These are phyloP conservation scores for Ophraella communa DNA, from an alignment of 2,888 invertebrate genomes.

Conservation along the genomic window DNA sequence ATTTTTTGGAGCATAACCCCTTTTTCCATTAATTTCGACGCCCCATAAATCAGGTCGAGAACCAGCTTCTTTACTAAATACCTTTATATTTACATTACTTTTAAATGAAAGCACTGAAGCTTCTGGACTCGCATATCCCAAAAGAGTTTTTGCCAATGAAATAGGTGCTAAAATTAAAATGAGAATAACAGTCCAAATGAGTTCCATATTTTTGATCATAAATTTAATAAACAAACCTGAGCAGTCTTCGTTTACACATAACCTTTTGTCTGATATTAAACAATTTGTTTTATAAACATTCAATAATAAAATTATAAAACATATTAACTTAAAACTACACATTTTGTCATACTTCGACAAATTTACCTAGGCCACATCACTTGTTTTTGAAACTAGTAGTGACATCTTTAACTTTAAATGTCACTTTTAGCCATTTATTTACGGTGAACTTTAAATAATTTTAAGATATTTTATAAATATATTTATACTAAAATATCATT, in stretches of 20 bases:
- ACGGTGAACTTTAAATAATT: neutral
- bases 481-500: too few relatives aligned
- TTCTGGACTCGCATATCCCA: conserved; percentile 65
- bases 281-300: conserved; percentile 50
- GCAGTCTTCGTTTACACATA: conserved; percentile 75
- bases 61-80: conserved; percentile 77
- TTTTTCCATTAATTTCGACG: conserved; percentile 70
- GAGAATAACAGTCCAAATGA: conserved; percentile 4
- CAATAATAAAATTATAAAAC: conserved; percentile 55
- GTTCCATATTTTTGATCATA: neutral
- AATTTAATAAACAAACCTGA: conserved; percentile 63
- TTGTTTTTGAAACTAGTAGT: conserved; percentile 26
- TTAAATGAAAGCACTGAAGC: conserved; percentile 68
- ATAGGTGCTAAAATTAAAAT: conserved; percentile 58
- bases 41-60: conserved; percentile 70
- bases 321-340: conserved; percentile 56
- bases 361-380: conserved; percentile 54
- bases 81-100: conserved; percentile 64
- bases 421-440: neutral
- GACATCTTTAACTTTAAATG: neutral
- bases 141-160: conserved; percentile 67
- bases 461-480: too few relatives aligned
- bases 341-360: conserved; percentile 57
- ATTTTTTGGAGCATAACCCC: conserved; percentile 70
- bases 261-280: conserved; percentile 70